Percentiles rank a stretch among this genome's conserved stretches.
phyloP scores from a whole-genome alignment of 2,888 invertebrate species.

The Frankliniella intonsa region DNA sequence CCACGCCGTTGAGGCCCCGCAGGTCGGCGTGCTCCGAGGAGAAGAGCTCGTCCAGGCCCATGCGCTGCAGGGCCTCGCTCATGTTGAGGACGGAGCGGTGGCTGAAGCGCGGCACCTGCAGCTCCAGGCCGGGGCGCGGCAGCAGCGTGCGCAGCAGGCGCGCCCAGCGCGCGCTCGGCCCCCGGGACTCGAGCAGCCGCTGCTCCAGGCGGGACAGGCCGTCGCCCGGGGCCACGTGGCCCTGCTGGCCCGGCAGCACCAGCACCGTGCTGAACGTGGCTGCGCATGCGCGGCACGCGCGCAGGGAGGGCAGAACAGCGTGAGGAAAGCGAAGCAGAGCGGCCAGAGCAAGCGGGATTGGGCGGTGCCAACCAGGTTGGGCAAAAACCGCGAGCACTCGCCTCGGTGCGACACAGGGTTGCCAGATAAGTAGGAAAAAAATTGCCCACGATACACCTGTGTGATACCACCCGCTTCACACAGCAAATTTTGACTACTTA shows the following conservation, averaged over 20 bases:
- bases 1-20: constrained; percentile 72
- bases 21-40: constrained; percentile 71
- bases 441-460: too few species aligned
- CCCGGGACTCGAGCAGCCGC: constrained; percentile 61
- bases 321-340: not conserved
- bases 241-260: constrained; percentile 81
- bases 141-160: constrained; percentile 67
- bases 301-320: not conserved
- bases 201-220: constrained; percentile 70
- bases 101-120: constrained; percentile 51
- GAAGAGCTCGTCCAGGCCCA: constrained; percentile 79
- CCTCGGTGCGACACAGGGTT: too few species aligned
- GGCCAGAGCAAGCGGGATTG: too few species aligned
- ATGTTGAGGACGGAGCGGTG: constrained; percentile 79
- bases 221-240: constrained; percentile 71
- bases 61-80: constrained; percentile 67
- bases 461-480: too few species aligned
- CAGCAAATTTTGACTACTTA: too few species aligned
- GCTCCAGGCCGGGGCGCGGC: constrained; percentile 70
- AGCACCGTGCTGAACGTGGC: constrained; percentile 73
- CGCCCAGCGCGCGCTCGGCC: constrained; percentile 66
- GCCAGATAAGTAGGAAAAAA: too few species aligned
- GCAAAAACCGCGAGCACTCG: too few species aligned
- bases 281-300: too few species aligned
- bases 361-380: too few species aligned